phyloP scores from a whole-genome alignment of 2,797 vertebrate species.

The Sebastolobus altivelis region DNA sequence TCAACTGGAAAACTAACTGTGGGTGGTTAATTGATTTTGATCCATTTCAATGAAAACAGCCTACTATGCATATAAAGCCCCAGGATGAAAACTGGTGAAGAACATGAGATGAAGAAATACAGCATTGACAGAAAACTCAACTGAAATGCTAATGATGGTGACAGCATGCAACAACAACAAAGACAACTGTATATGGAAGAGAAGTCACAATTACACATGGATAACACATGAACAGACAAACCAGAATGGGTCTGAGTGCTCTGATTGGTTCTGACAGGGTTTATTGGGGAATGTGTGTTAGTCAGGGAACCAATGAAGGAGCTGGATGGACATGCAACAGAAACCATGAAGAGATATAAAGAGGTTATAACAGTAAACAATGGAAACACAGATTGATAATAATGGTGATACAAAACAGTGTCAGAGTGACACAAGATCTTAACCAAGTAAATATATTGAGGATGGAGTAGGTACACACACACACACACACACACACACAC shows the following conservation, averaged over 20 bases:
- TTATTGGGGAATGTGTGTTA: conserved; percentile 75
- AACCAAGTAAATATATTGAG: neutral
- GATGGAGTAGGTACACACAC: conserved; percentile 1
- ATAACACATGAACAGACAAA: conserved; percentile 73
- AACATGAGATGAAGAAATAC: conserved; percentile 70
- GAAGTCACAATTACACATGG: conserved; percentile 10
- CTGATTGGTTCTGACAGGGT: conserved; percentile 59
- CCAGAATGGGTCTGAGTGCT: conserved; percentile 56
- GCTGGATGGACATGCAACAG: conserved; percentile 76
- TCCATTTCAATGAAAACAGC: neutral
- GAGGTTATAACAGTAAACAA: conserved; percentile 29
- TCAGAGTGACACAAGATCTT: neutral
- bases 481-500: conserved; percentile 9
- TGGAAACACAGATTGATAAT: conserved; percentile 11
- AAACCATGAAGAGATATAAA: conserved; percentile 68
- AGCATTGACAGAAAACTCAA: conserved; percentile 35
- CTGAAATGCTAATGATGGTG: conserved; percentile 40
- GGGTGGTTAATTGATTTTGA: neutral
- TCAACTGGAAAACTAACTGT: neutral
- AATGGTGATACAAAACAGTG: conserved; percentile 26
- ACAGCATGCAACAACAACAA: conserved; percentile 44
- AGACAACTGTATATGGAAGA: conserved; percentile 13
- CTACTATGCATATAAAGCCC: conserved; percentile 4
- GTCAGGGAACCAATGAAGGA: conserved; percentile 60
- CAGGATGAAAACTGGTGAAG: conserved; percentile 46